A percentile compares a stretch with the other conserved stretches of the same genome.
These are phyloP conservation scores for Trachelus tabidus DNA, from an alignment of 2,888 invertebrate genomes.

Conservation along the genomic window DNA sequence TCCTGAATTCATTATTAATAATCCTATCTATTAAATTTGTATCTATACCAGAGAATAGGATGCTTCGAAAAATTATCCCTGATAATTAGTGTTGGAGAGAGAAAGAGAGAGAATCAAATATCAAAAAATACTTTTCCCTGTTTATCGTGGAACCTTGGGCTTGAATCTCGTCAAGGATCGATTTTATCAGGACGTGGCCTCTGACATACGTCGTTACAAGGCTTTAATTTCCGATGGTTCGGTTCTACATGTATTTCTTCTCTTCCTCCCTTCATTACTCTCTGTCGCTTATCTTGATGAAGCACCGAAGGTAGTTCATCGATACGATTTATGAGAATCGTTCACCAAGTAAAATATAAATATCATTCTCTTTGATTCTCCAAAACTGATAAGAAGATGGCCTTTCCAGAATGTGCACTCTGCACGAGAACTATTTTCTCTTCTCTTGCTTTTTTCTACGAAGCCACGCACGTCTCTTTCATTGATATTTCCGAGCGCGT, in stretches of 20 bases:
- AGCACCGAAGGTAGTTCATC: not conserved
- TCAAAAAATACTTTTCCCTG: not conserved
- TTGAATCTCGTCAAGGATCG: not conserved
- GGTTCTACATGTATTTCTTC: not conserved
- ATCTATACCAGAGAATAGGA: not conserved
- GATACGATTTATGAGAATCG: no score
- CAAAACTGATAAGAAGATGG: not conserved
- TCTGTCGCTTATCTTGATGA: not conserved
- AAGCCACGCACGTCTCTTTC: not conserved
- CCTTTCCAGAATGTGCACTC: not conserved
- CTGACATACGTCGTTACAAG: slow-evolving; percentile 9
- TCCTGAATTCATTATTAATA: not conserved
- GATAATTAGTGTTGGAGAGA: not conserved
- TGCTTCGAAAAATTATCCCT: not conserved
- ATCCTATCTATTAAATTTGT: not conserved
- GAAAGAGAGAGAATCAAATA: not conserved
- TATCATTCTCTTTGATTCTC: no score
- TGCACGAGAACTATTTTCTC: not conserved
- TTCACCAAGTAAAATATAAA: no score
- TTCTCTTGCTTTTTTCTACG: not conserved
- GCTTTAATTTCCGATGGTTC: slow-evolving; percentile 22
- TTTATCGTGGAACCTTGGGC: not conserved
- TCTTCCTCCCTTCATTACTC: not conserved
- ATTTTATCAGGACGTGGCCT: not conserved
- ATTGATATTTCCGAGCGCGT: not conserved